Conservation (phyloP, 2,888 invertebrate genomes). For the Drosophila sordidapex region DNA sequence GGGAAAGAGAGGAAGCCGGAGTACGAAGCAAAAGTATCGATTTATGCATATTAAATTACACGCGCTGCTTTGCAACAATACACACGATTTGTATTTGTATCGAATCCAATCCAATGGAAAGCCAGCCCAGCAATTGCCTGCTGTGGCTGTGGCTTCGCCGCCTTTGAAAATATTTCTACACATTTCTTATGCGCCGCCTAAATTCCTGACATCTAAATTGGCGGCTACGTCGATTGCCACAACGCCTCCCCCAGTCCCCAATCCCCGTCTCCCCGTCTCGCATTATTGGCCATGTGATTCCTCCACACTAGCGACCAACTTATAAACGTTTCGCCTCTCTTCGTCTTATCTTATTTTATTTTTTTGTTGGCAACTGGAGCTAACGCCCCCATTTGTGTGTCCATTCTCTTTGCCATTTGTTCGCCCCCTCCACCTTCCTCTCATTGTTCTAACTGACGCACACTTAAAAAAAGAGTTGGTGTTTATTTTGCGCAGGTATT, state of each 20-base stretch:
- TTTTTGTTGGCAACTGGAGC: conserved; percentile 24
- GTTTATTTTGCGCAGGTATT: neutral
- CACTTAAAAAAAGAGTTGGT: neutral
- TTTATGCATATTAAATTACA: conserved; percentile 82
- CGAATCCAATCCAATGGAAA: conserved; percentile 17
- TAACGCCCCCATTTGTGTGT: conserved; percentile 46
- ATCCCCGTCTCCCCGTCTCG: neutral
- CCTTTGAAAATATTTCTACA: conserved; percentile 64
- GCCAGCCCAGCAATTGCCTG: conserved; percentile 10
- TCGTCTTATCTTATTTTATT: conserved; percentile 62
- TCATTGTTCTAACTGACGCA: neutral
- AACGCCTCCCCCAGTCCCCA: neutral
- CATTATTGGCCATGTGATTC: conserved; percentile 69
- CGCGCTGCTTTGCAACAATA: conserved; percentile 58
- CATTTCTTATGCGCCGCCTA: conserved; percentile 53
- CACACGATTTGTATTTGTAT: conserved; percentile 34
- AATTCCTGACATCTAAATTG: conserved; percentile 72
- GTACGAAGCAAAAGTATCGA: conserved; percentile 70
- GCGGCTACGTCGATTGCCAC: conserved; percentile 50
- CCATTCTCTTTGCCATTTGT: conserved; percentile 6
- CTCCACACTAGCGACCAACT: conserved; percentile 74
- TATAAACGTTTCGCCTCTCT: conserved; percentile 72
- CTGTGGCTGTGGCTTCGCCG: conserved; percentile 7
- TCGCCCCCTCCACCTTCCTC: neutral
- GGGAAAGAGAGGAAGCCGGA: conserved; percentile 9